phyloP scores from a whole-genome alignment of 1,140 invertebrate species.

The Danaus plexippus region DNA sequence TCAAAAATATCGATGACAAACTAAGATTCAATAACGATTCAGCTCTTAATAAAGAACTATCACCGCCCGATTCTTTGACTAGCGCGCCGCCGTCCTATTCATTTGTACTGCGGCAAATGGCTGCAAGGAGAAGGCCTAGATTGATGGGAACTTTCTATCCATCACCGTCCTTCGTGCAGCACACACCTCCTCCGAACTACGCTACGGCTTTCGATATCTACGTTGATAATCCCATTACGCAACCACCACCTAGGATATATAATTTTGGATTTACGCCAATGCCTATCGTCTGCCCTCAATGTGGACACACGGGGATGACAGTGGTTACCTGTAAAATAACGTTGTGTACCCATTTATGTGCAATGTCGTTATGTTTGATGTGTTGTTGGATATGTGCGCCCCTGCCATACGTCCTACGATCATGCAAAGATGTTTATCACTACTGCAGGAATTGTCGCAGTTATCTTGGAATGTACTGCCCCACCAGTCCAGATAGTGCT shows the following conservation, averaged over 20 bases:
- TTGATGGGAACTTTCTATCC: constrained; percentile 61
- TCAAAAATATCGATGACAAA: constrained; percentile 14
- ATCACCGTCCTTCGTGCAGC: constrained; percentile 55
- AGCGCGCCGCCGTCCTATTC: constrained; percentile 65
- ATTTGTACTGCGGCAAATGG: constrained; percentile 58
- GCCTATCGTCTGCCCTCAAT: constrained; percentile 50
- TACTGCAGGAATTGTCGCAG: constrained; percentile 58
- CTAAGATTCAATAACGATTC: constrained; percentile 4
- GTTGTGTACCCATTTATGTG: constrained; percentile 57
- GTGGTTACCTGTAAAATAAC: constrained; percentile 45
- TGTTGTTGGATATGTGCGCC: constrained; percentile 63
- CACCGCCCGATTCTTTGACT: constrained; percentile 51
- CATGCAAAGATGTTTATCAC: constrained; percentile 64
- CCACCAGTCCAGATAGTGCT: constrained; percentile 46
- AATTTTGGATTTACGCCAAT: constrained; percentile 51
- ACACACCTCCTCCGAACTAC: constrained; percentile 59
- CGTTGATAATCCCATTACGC: constrained; percentile 41
- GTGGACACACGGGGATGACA: constrained; percentile 53
- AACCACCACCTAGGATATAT: constrained; percentile 36
- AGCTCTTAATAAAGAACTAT: constrained; percentile 16
- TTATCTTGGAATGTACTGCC: constrained; percentile 56
- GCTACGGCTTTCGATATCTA: constrained; percentile 61
- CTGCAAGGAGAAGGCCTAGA: constrained; percentile 42
- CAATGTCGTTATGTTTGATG: constrained; percentile 46
- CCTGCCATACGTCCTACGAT: constrained; percentile 52